Conservation (phyloP, 2,113 vertebrate genomes). For the Pteropus alecto region DNA sequence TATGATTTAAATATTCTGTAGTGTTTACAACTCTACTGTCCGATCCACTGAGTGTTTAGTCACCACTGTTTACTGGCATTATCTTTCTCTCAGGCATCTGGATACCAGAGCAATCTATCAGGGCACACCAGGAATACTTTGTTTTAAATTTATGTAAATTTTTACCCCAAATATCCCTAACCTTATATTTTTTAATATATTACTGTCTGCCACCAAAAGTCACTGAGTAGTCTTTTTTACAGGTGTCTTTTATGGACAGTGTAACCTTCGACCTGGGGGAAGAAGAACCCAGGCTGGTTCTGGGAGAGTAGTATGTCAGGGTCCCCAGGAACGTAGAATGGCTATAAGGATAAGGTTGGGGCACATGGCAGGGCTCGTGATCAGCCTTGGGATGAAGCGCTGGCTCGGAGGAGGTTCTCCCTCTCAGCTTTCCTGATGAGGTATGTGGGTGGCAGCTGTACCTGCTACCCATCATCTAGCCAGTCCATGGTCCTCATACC, state of each 20-base stretch:
- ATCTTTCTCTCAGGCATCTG: neutral
- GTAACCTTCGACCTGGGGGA: neutral
- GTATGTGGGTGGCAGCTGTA: neutral
- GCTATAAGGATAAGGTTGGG: neutral
- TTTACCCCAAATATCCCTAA: neutral
- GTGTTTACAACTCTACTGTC: neutral
- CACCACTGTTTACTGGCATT: neutral
- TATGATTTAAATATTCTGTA: neutral
- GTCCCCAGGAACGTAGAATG: too few species aligned
- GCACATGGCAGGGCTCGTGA: neutral
- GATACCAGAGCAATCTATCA: neutral
- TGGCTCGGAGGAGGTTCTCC: neutral
- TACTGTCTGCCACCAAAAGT: neutral
- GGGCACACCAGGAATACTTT: neutral
- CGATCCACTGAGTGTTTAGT: neutral
- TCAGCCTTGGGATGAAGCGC: neutral
- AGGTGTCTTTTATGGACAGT: neutral
- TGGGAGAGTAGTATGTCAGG: neutral
- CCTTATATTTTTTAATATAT: neutral
- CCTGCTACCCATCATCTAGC: neutral
- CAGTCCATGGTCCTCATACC: neutral
- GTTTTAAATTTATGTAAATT: neutral
- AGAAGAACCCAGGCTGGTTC: neutral
- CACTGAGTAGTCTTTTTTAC: neutral
- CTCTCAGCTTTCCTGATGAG: neutral